Percentiles rank a stretch among this genome's conserved stretches.
Conservation (phyloP, 2,888 invertebrate species). For the Nomada fabriciana region DNA sequence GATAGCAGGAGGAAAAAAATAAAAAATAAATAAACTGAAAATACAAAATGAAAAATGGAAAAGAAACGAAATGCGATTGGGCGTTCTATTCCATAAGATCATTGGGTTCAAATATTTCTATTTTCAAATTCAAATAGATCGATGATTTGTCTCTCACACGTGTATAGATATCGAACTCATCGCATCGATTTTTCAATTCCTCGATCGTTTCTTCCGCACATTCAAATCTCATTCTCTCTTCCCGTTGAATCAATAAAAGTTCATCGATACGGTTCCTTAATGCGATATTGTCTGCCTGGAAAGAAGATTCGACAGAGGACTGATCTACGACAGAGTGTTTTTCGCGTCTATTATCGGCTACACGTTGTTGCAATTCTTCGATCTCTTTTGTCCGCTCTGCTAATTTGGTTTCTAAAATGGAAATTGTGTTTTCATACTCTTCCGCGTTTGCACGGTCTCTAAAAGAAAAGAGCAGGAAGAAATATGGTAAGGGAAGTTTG, state of each 20-base stretch:
- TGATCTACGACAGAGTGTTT: neutral
- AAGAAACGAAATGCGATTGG: too few relatives aligned
- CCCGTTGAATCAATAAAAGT: constrained; percentile 48
- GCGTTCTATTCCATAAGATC: neutral
- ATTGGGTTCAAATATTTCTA: neutral
- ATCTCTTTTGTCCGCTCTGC: constrained; percentile 27
- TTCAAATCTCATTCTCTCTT: constrained; percentile 48
- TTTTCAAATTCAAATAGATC: neutral
- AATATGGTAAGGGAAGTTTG: neutral
- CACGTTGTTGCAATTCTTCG: constrained; percentile 45
- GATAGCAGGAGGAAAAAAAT: neutral
- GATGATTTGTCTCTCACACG: constrained; percentile 46
- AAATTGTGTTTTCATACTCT: constrained; percentile 49
- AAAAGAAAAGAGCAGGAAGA: constrained; percentile 2
- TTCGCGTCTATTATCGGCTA: constrained; percentile 9
- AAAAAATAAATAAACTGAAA: neutral
- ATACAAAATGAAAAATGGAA: too few relatives aligned
- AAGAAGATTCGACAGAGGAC: neutral
- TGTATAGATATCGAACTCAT: constrained; percentile 59
- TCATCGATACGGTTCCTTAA: constrained; percentile 54
- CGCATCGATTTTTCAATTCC: constrained; percentile 47
- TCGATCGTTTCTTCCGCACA: constrained; percentile 51
- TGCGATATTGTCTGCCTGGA: constrained; percentile 37
- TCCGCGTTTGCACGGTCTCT: constrained; percentile 28
- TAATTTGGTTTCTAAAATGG: constrained; percentile 26